Evolutionary conservation across 1,140 invertebrate genomes (phyloP).

Genomic region (Zeugodacus cucurbitae): DNA sequence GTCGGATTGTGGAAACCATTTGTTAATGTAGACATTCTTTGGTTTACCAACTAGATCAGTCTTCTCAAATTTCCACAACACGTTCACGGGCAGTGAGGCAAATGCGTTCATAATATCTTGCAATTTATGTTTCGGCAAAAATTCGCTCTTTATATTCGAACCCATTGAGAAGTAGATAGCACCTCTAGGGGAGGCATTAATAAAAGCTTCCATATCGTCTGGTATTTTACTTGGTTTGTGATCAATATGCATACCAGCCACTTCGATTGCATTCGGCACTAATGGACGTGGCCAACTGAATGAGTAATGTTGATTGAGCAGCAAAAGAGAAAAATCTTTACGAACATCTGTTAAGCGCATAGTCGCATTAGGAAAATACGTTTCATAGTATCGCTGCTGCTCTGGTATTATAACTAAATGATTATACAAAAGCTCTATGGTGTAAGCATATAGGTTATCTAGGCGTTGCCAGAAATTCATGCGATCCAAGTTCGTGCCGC

Average conservation of each 20-base stretch:
- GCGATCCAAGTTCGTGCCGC: slow-evolving; percentile 52
- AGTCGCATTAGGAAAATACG: slow-evolving; percentile 51
- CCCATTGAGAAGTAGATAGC: slow-evolving; percentile 74
- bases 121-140: slow-evolving; percentile 68
- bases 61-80: slow-evolving; percentile 78
- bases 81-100: slow-evolving; percentile 69
- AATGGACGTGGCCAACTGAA: slow-evolving; percentile 50
- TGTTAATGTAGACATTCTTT: slow-evolving; percentile 72
- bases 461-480: slow-evolving; percentile 68
- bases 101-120: slow-evolving; percentile 70
- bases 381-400: slow-evolving; percentile 45
- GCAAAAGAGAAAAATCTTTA: slow-evolving; percentile 49
- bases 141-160: slow-evolving; percentile 71
- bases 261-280: slow-evolving; percentile 55
- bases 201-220: slow-evolving; percentile 67
- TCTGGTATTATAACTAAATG: slow-evolving; percentile 31
- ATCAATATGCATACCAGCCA: slow-evolving; percentile 71
- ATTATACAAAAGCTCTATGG: not conserved
- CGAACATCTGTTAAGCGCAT: slow-evolving; percentile 47
- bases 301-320: slow-evolving; percentile 58
- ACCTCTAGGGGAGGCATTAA: slow-evolving; percentile 70
- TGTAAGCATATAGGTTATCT: slow-evolving; percentile 52
- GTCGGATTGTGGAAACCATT: slow-evolving; percentile 80
- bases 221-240: slow-evolving; percentile 62
- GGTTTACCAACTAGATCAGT: slow-evolving; percentile 69